Evolutionary conservation across 2,797 vertebrate species (phyloP), one percentile per base, ranked within the genome.

Genomic region (Melanotaenia trifasciata): DNA sequence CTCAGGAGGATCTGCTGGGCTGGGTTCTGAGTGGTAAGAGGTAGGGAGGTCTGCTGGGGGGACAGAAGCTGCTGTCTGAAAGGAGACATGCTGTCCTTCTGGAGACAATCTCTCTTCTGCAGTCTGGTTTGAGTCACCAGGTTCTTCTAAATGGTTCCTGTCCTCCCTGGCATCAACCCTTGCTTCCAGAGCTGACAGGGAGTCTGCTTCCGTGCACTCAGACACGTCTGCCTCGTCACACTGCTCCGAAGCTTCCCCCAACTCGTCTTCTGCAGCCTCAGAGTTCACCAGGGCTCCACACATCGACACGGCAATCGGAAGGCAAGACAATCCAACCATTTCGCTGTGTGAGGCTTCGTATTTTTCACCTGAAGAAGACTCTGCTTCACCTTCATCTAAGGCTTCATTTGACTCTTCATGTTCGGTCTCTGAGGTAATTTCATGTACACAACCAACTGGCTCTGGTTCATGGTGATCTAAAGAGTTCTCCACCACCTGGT

Each of bases 241-340:
- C 51, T 59, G 77, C 81, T 90, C 91, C 40, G 71, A 40, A 4
- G 77, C 88, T 60, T 36, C 28, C 2, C 28, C 73, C 2, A 30
- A 73, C 78, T 84, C 79, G 24, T 76, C 87, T 66, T 79, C 84
- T 24, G 72, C 13, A 28, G 74, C 83, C 67, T 85, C 89, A 20
- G 54, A 69, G 16, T 87, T 89, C 78, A 87, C 87, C 71, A 94
- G 85, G 8, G 95, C 95, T 40, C 91, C 92, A 83, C 95, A 96
- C 68, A 94, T 78, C 64, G 95, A 95, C 58, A 94, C 93, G 30
- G 95, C 90, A 45, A 94, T 70, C 8, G 95, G 93, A 69, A 96
- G 88, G 85, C 94, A 96, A 0, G 95, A 94, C 30, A 95, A 72
- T 0, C 94, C 64, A 5, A 56, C 90, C 0, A 89, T 68, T n/a